A percentile compares a stretch with the other conserved stretches of the same genome.
phyloP scores from a whole-genome alignment of 2,113 vertebrate species.

The Trochalopteron elliotii region DNA sequence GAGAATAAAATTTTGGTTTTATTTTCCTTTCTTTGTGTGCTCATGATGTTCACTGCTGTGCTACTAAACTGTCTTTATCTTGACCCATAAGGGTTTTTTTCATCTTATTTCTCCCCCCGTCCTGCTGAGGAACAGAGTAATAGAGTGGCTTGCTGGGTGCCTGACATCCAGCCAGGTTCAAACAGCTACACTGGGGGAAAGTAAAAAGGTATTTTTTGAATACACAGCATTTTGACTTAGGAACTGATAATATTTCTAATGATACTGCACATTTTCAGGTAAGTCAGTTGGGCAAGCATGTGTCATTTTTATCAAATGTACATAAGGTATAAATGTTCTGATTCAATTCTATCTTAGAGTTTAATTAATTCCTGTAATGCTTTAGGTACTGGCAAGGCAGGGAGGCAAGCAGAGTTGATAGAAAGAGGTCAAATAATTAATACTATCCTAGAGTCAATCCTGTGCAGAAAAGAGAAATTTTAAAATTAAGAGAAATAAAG shows the following conservation, averaged over 20 bases:
- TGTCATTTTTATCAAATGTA: not conserved
- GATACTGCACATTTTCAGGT: not conserved
- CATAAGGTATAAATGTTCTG: not conserved
- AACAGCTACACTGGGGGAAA: not conserved
- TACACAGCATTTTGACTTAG: not conserved
- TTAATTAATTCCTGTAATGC: not conserved
- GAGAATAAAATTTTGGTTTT: not conserved
- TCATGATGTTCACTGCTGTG: not conserved
- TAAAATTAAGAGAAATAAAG: not conserved
- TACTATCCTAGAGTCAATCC: not conserved
- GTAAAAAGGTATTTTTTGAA: not conserved
- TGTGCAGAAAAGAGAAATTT: not conserved
- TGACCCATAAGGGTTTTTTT: not conserved
- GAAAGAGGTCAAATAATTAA: not conserved
- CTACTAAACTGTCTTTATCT: not conserved
- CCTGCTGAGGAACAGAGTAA: not conserved
- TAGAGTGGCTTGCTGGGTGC: not conserved
- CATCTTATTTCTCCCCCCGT: fast-evolving
- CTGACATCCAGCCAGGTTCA: not conserved
- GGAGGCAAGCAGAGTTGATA: not conserved
- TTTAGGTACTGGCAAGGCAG: not conserved
- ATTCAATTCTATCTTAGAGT: not conserved
- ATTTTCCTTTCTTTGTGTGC: not conserved
- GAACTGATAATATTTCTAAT: not conserved
- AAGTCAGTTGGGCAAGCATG: not conserved